Percentiles rank a stretch among this genome's conserved stretches.
Evolutionary conservation across 2,113 vertebrate genomes (phyloP).

Genomic region (Onychorhynchus coronatus): DNA sequence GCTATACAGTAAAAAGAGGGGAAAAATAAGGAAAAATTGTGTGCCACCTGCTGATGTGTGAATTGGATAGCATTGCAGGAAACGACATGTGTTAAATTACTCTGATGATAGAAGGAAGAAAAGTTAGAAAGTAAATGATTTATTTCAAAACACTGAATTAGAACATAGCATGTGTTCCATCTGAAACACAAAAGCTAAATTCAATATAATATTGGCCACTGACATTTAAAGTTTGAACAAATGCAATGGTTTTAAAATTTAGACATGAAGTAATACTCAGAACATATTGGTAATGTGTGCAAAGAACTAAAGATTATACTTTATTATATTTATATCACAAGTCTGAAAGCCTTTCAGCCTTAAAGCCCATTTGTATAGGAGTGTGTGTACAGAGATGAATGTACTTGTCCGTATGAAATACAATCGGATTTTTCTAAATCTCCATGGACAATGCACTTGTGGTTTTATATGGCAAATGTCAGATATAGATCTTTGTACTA

Average conservation of each 20-base stretch:
- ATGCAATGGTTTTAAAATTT: neutral
- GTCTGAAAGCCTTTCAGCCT: neutral
- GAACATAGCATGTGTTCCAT: slow-evolving; percentile 43
- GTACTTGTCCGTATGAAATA: neutral
- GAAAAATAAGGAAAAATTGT: neutral
- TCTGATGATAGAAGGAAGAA: slow-evolving; percentile 38
- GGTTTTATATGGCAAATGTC: neutral
- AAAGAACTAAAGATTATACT: neutral
- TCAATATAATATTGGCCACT: slow-evolving; percentile 7
- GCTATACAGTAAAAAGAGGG: neutral
- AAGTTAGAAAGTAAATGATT: slow-evolving; percentile 52
- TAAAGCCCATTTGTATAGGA: neutral
- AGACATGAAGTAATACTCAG: neutral
- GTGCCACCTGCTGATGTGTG: slow-evolving; percentile 63
- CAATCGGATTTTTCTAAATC: neutral
- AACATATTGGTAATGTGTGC: neutral
- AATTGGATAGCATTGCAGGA: slow-evolving; percentile 60
- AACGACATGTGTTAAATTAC: slow-evolving; percentile 52
- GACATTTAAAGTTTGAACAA: slow-evolving; percentile 1
- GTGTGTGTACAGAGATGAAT: neutral
- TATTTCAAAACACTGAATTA: slow-evolving; percentile 56
- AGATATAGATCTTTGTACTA: neutral
- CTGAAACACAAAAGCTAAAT: slow-evolving; percentile 40
- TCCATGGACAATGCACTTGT: neutral
- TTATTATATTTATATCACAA: neutral